These are phyloP conservation scores for Labeo calbasu DNA, from an alignment of 2,797 vertebrate species.

Conservation along the genomic window DNA sequence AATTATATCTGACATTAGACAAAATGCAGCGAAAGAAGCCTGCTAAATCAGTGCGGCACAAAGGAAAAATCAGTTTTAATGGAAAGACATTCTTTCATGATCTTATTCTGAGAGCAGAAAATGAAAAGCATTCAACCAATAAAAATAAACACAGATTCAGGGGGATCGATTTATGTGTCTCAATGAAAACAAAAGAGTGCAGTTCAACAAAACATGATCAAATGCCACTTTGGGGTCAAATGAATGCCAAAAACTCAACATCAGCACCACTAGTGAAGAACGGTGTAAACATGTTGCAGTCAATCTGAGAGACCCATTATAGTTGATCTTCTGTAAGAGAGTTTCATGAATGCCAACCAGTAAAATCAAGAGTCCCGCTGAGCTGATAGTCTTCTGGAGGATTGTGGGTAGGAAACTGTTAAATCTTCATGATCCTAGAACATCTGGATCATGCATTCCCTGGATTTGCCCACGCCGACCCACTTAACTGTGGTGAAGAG, in stretches of 20 bases:
- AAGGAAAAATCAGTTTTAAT: not conserved
- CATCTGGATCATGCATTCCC: constrained; percentile 99
- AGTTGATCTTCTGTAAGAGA: not conserved
- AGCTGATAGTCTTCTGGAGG: not conserved
- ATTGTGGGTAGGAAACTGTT: not conserved
- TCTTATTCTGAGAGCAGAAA: not conserved
- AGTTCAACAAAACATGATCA: not conserved
- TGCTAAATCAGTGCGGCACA: not conserved
- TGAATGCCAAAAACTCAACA: not conserved
- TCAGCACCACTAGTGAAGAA: not conserved
- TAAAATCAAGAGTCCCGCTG: not conserved
- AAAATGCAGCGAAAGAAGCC: constrained; percentile 23
- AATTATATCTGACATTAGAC: constrained; percentile 40
- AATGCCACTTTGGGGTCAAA: not conserved
- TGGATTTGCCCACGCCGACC: constrained; percentile 97
- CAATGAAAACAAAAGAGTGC: not conserved
- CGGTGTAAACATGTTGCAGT: not conserved
- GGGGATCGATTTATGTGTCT: not conserved
- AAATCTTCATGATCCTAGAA: constrained; percentile 78
- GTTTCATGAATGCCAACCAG: not conserved
- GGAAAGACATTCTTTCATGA: not conserved
- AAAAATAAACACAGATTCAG: not conserved
- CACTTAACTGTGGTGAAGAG: constrained; percentile 87
- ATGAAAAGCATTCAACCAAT: not conserved
- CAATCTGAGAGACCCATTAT: not conserved